phyloP scores from a whole-genome alignment of 2,113 vertebrate species.

The Halcyon senegalensis region DNA sequence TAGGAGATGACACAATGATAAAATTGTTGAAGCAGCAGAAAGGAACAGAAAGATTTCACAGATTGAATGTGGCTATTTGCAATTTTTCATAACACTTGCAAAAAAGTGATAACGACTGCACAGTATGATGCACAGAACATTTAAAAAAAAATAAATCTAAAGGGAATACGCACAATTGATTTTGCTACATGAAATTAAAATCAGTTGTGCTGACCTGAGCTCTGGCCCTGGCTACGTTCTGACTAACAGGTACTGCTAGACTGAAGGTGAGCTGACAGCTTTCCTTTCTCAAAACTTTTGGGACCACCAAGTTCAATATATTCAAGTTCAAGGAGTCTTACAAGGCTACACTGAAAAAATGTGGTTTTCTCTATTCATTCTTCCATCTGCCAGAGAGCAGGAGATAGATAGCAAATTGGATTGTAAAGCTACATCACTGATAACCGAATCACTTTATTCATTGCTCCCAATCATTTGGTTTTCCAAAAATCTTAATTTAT shows the following conservation, averaged over 20 bases:
- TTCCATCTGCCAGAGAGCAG: neutral
- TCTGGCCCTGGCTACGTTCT: neutral
- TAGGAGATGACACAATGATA: neutral
- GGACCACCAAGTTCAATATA: neutral
- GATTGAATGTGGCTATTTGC: neutral
- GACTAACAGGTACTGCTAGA: neutral
- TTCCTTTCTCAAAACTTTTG: neutral
- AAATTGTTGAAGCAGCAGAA: neutral
- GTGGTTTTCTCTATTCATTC: neutral
- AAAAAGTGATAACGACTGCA: neutral
- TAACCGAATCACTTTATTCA: neutral
- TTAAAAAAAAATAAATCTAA: neutral
- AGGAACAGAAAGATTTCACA: neutral
- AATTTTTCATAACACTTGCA: neutral
- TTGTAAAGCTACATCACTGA: neutral
- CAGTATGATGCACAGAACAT: neutral
- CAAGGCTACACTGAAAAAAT: neutral
- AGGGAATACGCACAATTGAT: fast-evolving
- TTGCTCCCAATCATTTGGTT: neutral
- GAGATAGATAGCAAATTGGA: neutral
- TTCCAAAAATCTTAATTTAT: conserved; percentile 11
- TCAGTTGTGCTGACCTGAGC: neutral
- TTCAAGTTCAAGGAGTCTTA: neutral
- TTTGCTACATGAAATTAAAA: neutral
- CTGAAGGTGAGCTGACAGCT: neutral